phyloP scores from a whole-genome alignment of 2,888 invertebrate species.

The Tupiocoris notatus region DNA sequence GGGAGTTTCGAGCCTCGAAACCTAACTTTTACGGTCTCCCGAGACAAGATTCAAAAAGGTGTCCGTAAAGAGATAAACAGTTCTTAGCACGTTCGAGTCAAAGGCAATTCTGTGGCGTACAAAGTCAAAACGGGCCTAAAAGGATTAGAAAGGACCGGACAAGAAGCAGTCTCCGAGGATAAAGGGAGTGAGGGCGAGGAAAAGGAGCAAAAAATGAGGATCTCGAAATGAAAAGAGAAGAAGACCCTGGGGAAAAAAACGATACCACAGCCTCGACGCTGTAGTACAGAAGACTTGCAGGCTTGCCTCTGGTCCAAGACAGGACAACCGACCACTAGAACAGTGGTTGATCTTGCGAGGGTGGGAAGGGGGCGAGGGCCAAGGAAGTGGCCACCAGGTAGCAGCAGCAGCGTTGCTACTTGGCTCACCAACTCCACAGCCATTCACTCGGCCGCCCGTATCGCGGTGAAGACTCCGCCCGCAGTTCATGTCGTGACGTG shows the following conservation, averaged over 20 bases:
- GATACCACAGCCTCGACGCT: neutral
- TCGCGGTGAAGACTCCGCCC: neutral
- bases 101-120: neutral
- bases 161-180: neutral
- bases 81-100: neutral
- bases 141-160: neutral
- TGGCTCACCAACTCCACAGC: constrained; percentile 28
- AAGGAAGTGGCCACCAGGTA: constrained; percentile 33
- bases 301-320: neutral
- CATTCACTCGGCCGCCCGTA: constrained; percentile 34
- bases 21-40: no score
- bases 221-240: constrained; percentile 14
- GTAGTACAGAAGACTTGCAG: neutral
- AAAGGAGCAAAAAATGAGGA: constrained; percentile 30
- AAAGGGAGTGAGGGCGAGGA: neutral
- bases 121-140: neutral
- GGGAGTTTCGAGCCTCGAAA: no score
- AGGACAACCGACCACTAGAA: constrained; percentile 21
- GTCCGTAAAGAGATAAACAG: neutral
- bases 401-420: constrained; percentile 40
- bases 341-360: constrained; percentile 33
- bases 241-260: constrained; percentile 21
- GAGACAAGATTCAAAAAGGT: neutral
- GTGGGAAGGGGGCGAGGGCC: constrained; percentile 8
- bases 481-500: neutral